Conservation (phyloP, 2,888 invertebrate species). For the Strigamia transsilvanica region DNA sequence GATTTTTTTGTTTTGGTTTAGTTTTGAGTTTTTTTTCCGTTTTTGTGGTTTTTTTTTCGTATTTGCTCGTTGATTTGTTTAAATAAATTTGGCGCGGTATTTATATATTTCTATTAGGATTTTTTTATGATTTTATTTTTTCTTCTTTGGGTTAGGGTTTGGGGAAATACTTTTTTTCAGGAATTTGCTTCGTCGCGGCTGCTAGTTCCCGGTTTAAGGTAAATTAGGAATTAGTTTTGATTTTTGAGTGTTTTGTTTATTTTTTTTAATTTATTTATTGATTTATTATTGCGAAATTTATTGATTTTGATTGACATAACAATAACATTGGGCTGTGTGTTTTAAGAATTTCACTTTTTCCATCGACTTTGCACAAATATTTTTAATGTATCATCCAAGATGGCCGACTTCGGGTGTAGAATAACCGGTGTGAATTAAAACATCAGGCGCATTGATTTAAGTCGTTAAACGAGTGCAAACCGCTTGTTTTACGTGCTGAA, state of each 20-base stretch:
- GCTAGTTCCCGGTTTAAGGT: background rate
- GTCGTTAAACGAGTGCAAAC: too few relatives aligned
- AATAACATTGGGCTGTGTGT: too few relatives aligned
- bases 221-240: background rate
- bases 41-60: background rate
- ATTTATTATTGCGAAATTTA: too few relatives aligned
- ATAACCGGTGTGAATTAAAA: too few relatives aligned
- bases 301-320: too few relatives aligned
- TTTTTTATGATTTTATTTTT: background rate
- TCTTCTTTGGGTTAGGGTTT: background rate
- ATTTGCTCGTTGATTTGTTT: background rate
- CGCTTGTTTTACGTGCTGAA: too few relatives aligned
- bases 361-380: too few relatives aligned
- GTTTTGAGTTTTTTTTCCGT: background rate
- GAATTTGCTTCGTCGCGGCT: background rate
- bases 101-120: background rate
- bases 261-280: too few relatives aligned
- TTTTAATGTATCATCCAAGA: too few relatives aligned
- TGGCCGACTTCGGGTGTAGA: too few relatives aligned
- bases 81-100: background rate
- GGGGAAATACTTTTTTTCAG: background rate
- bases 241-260: background rate
- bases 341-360: too few relatives aligned
- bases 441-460: too few relatives aligned
- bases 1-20: conserved; percentile 9